These are phyloP conservation scores for Gyrodactylus salaris DNA, from an alignment of 1,140 invertebrate species.

Conservation along the genomic window DNA sequence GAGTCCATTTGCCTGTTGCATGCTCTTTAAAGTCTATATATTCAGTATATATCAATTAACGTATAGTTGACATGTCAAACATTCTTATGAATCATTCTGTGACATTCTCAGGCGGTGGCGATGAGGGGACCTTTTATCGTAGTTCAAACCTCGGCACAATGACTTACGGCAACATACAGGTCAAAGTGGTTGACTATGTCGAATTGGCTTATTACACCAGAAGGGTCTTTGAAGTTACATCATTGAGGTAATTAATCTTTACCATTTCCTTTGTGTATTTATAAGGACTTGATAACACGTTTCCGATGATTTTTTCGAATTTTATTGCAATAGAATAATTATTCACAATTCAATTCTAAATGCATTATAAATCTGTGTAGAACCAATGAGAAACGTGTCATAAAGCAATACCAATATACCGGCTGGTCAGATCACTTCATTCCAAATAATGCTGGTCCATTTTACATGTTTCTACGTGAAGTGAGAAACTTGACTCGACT, in stretches of 20 bases:
- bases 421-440: slow-evolving; percentile 19
- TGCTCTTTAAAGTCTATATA: no score
- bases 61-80: neutral
- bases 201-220: slow-evolving; percentile 77
- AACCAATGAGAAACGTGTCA: slow-evolving; percentile 31
- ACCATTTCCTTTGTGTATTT: no score
- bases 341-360: no score
- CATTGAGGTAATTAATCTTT: neutral
- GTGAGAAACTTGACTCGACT: slow-evolving; percentile 44
- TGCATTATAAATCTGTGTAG: no score
- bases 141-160: slow-evolving; percentile 8
- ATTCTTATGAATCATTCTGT: neutral
- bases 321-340: no score
- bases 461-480: slow-evolving; percentile 54
- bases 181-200: slow-evolving; percentile 41
- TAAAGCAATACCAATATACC: slow-evolving; percentile 6
- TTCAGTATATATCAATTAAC: neutral
- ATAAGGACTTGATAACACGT: no score
- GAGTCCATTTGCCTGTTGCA: no score
- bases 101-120: neutral
- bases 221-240: slow-evolving; percentile 43
- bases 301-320: no score
- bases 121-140: neutral
- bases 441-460: slow-evolving; percentile 68
- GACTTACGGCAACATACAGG: slow-evolving; percentile 29